Evolutionary conservation across 2,888 invertebrate genomes (phyloP).

Genomic region (Nineta flava): DNA sequence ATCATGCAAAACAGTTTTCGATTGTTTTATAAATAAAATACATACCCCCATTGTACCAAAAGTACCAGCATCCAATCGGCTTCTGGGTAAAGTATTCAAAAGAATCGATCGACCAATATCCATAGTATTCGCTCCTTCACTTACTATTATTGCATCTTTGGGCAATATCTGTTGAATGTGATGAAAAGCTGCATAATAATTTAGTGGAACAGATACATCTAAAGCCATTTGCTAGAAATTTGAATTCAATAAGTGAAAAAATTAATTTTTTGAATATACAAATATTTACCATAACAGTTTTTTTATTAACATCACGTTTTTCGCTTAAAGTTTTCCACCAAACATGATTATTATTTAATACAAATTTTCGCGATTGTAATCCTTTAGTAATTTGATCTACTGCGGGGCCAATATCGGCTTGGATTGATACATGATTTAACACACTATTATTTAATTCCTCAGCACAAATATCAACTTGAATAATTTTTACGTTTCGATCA

Average conservation of each 20-base stretch:
- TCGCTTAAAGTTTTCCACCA: slow-evolving; percentile 66
- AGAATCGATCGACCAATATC: slow-evolving; percentile 88
- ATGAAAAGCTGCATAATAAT: slow-evolving; percentile 87
- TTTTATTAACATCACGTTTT: slow-evolving; percentile 57
- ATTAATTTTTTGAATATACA: background rate
- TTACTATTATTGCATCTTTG: slow-evolving; percentile 75
- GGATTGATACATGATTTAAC: slow-evolving; percentile 59
- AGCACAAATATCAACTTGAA: slow-evolving; percentile 76
- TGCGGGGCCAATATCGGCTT: slow-evolving; percentile 69
- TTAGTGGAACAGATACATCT: slow-evolving; percentile 61
- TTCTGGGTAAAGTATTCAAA: slow-evolving; percentile 67
- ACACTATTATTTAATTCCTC: slow-evolving; percentile 91
- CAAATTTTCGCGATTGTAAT: slow-evolving; percentile 40
- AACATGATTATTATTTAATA: slow-evolving; percentile 33
- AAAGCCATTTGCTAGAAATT: slow-evolving; percentile 41
- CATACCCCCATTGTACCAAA: slow-evolving; percentile 88
- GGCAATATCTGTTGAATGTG: slow-evolving; percentile 63
- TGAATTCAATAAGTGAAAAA: background rate
- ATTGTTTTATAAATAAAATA: background rate
- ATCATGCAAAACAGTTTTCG: slow-evolving; percentile 4
- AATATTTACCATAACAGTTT: slow-evolving; percentile 42
- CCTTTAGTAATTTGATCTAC: slow-evolving; percentile 42
- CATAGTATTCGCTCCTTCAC: slow-evolving; percentile 98
- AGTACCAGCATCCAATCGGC: slow-evolving; percentile 87
- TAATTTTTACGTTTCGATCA: slow-evolving; percentile 65